phyloP scores from a whole-genome alignment of 2,797 vertebrate genomes.

The Botia kubotai region DNA sequence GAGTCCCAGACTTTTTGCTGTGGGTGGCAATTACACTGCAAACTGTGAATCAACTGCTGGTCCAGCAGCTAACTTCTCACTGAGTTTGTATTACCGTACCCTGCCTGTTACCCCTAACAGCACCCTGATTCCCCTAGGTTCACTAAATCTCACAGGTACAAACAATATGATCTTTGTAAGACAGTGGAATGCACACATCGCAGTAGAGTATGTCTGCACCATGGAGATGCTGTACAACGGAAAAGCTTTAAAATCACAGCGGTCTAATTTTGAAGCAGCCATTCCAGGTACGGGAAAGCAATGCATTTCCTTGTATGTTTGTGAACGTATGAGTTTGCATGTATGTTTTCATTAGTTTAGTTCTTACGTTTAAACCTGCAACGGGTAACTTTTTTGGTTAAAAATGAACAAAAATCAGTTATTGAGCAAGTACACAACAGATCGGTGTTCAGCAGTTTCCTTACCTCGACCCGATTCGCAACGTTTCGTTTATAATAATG shows the following conservation, averaged over 20 bases:
- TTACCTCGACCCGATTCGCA: too few relatives aligned
- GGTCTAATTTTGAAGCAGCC: constrained; percentile 41
- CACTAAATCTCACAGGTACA: background rate
- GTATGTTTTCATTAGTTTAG: background rate
- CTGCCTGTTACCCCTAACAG: background rate
- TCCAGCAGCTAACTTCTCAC: constrained; percentile 33
- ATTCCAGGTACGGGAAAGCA: constrained; percentile 49
- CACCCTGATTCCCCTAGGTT: constrained; percentile 20
- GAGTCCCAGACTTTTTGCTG: constrained; percentile 14
- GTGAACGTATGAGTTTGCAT: background rate
- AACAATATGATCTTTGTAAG: background rate
- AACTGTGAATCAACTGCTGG: background rate
- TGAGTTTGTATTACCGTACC: constrained; percentile 42
- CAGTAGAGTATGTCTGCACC: constrained; percentile 47
- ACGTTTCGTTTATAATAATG: too few relatives aligned
- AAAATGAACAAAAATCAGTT: too few relatives aligned
- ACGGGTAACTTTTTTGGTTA: background rate
- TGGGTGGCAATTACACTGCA: constrained; percentile 49
- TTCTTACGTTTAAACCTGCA: background rate
- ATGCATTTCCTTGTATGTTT: background rate
- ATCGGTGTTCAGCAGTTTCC: too few relatives aligned
- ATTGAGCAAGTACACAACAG: too few relatives aligned
- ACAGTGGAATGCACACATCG: background rate
- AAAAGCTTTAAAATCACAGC: constrained; percentile 37
- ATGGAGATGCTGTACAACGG: constrained; percentile 53